Evolutionary conservation across 2,797 vertebrate genomes (phyloP), one percentile per base, ranked within the genome.

Genomic region (Aeoliscus strigatus): DNA sequence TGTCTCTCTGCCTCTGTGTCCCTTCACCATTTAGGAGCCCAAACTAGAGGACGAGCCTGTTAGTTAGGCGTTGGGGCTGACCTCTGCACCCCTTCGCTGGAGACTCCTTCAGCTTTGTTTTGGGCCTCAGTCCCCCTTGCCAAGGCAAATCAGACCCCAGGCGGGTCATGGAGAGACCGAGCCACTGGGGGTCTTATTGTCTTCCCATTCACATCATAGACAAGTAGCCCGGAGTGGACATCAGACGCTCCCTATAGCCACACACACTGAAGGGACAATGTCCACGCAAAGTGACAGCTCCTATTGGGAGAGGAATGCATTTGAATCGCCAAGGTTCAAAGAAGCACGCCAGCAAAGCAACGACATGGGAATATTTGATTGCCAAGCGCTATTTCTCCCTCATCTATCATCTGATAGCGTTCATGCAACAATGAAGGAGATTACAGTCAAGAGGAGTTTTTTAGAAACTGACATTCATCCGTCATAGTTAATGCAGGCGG

Each of bases 141-240:
- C 84, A 87, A 87, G 84, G 78, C 72, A 86, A 87, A 89, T 90
- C 87, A 88, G 81, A 80, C 64, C 77, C 82, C 77, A 63, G 73
- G 66, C 62, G 77, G 75, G 63, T 59, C 44, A 83, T 73, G 66
- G 80, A 77, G 79, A 85, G 86, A 83, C 68, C 49, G 85, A 77
- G 81, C 86, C 73, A 83, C 73, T 84, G 88, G 89, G 82, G 71
- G 88, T 80, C 84, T 81, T 75, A 88, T 89, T 90, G 85, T 90
- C 71, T 75, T 82, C 79, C 77, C 79, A 87, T 85, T 89, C 89
- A 93, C 91, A 90, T 93, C 82, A 84, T 84, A 91, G 86, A 92
- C 86, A 89, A 91, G 90, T 80, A 80, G 76, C 57, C 69, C 66
- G 7, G 81, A 87, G 83, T 87, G 85, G 81, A 88, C 87, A 84